Evolutionary conservation across 2,888 invertebrate genomes (phyloP).

Genomic region (Mythimna pallens): DNA sequence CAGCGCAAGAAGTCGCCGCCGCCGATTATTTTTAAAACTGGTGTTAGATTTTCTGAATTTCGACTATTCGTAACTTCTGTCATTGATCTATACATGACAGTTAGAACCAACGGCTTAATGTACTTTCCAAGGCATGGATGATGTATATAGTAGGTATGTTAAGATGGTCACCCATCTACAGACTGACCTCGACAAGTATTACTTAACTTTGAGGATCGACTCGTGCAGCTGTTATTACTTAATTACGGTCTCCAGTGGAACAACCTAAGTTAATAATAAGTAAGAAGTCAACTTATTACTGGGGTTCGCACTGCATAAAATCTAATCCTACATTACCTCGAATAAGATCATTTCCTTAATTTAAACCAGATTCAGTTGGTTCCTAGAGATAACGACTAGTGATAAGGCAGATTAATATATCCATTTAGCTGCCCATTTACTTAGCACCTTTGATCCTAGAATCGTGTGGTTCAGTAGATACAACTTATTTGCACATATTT

Average conservation of each 20-base stretch:
- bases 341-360: background rate
- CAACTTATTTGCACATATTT: background rate
- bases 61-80: too few relatives aligned
- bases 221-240: too few relatives aligned
- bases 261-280: background rate
- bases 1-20: too few relatives aligned
- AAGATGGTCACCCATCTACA: too few relatives aligned
- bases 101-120: too few relatives aligned
- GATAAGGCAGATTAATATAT: slow-evolving; percentile 24
- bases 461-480: background rate
- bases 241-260: background rate
- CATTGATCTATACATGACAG: too few relatives aligned
- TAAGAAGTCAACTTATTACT: background rate
- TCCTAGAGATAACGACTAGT: slow-evolving; percentile 1
- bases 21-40: too few relatives aligned
- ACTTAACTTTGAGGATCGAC: too few relatives aligned
- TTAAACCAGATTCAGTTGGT: slow-evolving; percentile 14
- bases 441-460: slow-evolving; percentile 9
- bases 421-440: slow-evolving; percentile 20
- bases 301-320: background rate
- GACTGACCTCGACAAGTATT: too few relatives aligned
- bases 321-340: background rate
- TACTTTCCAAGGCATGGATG: too few relatives aligned
- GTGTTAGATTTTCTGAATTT: too few relatives aligned
- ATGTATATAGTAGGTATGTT: too few relatives aligned